Conservation (phyloP, 1,140 invertebrate species). For the Megalonaias nervosa region DNA sequence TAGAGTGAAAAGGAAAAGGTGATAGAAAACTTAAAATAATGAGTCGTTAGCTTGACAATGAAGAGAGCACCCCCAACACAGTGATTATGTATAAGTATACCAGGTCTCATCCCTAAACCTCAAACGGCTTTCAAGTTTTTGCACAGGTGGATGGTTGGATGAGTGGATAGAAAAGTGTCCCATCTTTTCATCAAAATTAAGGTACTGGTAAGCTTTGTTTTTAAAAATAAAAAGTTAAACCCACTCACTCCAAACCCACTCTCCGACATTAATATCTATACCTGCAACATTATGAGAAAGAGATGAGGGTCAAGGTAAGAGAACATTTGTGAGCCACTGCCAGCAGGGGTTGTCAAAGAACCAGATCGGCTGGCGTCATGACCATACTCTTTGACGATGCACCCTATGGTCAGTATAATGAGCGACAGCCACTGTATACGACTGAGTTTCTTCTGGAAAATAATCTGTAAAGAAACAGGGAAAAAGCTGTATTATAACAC, state of each 20-base stretch:
- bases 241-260: slow-evolving; percentile 31
- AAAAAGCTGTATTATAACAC: slow-evolving; percentile 39
- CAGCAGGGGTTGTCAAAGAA: background rate
- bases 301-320: slow-evolving; percentile 78
- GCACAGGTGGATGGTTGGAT: too few relatives aligned
- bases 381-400: slow-evolving; percentile 91
- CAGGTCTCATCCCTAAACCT: too few relatives aligned
- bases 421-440: slow-evolving; percentile 92
- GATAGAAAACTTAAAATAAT: too few relatives aligned
- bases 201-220: too few relatives aligned
- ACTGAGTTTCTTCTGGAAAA: slow-evolving; percentile 90
- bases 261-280: slow-evolving; percentile 61
- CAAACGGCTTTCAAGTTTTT: too few relatives aligned
- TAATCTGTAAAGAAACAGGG: slow-evolving; percentile 74
- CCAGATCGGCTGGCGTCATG: slow-evolving; percentile 66
- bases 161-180: too few relatives aligned
- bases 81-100: too few relatives aligned
- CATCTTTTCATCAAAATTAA: too few relatives aligned
- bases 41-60: too few relatives aligned
- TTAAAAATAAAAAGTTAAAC: too few relatives aligned
- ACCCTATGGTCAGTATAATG: slow-evolving; percentile 88
- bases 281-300: slow-evolving; percentile 83
- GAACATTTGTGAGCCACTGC: slow-evolving; percentile 2
- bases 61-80: too few relatives aligned
- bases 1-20: too few relatives aligned